These are phyloP conservation scores for Rhagologus leucostigma DNA, from an alignment of 2,113 vertebrate species.

Conservation along the genomic window DNA sequence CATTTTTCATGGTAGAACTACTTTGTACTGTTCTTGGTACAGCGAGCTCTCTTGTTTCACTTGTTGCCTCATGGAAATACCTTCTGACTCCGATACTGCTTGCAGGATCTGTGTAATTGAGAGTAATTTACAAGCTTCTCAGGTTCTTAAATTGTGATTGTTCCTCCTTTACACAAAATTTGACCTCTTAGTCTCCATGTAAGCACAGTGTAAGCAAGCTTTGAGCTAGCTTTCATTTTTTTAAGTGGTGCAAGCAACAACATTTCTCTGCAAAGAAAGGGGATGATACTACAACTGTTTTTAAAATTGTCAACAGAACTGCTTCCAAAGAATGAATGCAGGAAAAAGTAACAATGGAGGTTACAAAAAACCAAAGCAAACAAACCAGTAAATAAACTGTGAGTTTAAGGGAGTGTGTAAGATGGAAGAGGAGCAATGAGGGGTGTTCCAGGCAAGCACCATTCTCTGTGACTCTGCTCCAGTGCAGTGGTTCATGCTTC, in stretches of 20 bases:
- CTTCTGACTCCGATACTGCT: conserved; percentile 13
- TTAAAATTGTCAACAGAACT: not conserved
- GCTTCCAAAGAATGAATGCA: not conserved
- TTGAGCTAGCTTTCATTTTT: not conserved
- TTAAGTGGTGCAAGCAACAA: not conserved
- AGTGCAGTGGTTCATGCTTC: not conserved
- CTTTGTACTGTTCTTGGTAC: not conserved
- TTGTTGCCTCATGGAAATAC: not conserved
- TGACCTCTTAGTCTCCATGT: not conserved
- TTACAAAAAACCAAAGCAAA: not conserved
- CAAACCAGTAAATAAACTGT: not conserved
- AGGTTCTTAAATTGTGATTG: conserved; percentile 4
- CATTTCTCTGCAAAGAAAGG: not conserved
- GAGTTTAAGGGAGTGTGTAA: not conserved
- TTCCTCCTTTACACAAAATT: not conserved
- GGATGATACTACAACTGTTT: not conserved
- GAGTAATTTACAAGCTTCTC: conserved; percentile 53
- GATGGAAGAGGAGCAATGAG: not conserved
- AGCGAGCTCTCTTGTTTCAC: conserved; percentile 10
- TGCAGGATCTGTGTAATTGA: conserved; percentile 10
- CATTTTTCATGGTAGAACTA: not conserved
- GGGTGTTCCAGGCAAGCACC: not conserved
- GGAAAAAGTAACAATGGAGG: not conserved
- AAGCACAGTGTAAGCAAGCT: not conserved
- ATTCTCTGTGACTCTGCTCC: not conserved